Conservation (phyloP, 2,797 vertebrate genomes). For the Cetoscarus ocellatus region DNA sequence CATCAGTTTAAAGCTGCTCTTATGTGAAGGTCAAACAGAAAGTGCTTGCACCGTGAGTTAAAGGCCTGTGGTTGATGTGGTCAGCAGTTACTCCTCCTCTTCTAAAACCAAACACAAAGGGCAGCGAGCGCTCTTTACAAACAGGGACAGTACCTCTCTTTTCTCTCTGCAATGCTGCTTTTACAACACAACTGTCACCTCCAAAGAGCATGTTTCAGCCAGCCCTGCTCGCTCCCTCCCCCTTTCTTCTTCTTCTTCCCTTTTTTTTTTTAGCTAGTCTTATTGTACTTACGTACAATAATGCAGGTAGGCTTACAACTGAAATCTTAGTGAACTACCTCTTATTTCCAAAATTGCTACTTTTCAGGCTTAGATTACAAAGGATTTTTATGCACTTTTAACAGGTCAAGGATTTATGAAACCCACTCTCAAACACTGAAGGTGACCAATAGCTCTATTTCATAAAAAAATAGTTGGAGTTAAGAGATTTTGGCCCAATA, state of each 20-base stretch:
- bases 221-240: neutral
- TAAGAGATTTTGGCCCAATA: too few species aligned
- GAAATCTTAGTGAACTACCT: too few species aligned
- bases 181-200: conserved; percentile 56
- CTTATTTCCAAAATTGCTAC: too few species aligned
- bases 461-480: too few species aligned
- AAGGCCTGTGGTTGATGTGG: conserved; percentile 83
- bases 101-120: conserved; percentile 74
- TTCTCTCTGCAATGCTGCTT: conserved; percentile 53
- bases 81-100: conserved; percentile 78
- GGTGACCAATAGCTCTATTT: too few species aligned
- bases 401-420: too few species aligned
- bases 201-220: conserved; percentile 55
- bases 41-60: conserved; percentile 70
- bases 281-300: too few species aligned
- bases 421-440: too few species aligned
- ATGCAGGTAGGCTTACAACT: neutral
- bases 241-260: too few species aligned
- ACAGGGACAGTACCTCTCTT: conserved; percentile 74
- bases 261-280: too few species aligned
- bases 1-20: conserved; percentile 57
- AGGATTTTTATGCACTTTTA: too few species aligned
- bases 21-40: conserved; percentile 79
- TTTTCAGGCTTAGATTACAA: too few species aligned
- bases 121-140: conserved; percentile 67